These are phyloP conservation scores for Leptinotarsa texana DNA, from an alignment of 1,140 invertebrate species.

Conservation along the genomic window DNA sequence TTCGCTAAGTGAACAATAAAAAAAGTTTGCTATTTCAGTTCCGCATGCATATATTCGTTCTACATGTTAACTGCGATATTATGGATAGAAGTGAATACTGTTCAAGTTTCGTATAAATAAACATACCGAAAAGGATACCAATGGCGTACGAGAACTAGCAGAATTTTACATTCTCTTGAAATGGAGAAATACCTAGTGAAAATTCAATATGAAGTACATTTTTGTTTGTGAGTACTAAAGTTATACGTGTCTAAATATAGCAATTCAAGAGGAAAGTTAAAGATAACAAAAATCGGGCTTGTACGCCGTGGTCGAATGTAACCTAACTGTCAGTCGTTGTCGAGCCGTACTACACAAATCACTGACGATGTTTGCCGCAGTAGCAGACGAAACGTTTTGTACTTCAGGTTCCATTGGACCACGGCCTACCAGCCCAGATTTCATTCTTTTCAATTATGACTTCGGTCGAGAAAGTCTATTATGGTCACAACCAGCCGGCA, in stretches of 20 bases:
- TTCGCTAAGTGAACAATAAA: background rate
- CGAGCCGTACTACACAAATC: no score
- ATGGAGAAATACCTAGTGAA: background rate
- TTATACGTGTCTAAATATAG: background rate
- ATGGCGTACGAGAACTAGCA: background rate
- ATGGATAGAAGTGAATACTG: background rate
- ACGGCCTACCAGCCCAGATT: no score
- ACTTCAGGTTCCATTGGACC: no score
- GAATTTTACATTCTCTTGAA: background rate
- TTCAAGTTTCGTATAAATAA: background rate
- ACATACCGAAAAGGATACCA: background rate
- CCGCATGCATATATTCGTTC: background rate
- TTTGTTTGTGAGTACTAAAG: background rate
- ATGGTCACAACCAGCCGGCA: no score
- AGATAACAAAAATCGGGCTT: background rate
- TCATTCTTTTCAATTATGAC: no score
- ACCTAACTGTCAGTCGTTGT: no score
- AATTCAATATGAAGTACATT: background rate
- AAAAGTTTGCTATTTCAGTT: background rate
- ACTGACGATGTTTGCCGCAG: no score
- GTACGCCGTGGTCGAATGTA: background rate
- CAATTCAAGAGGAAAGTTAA: background rate
- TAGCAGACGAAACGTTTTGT: no score
- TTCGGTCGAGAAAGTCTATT: no score
- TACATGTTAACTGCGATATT: constrained; percentile 1